Evolutionary conservation across 2,888 invertebrate species (phyloP), one percentile per base, ranked within the genome.

Genomic region (Ichneumoninae sp.): DNA sequence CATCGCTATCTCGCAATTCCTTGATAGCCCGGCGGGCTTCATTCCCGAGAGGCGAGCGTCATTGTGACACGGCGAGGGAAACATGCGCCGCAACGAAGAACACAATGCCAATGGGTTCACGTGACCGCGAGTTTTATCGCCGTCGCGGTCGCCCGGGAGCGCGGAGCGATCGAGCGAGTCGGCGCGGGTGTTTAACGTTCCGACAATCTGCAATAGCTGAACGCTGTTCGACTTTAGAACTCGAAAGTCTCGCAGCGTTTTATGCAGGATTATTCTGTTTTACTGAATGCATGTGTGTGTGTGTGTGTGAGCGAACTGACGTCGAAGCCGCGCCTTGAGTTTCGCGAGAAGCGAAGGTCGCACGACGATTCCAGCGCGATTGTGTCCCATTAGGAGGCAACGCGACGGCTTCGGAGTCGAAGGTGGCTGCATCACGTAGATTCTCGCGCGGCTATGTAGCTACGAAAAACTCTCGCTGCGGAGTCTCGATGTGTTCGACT

Each of bases 291-390:
- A 10, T n/a, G 33, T 47, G 40, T 19, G 57, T 30, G 13, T 30
- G 13, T 22, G 19, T 76, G 40, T 26, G 22, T 70, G 86, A 83
- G 83, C 85, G 83, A 87, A 89, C 88, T 89, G 87, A 82, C 83
- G 60, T 50, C 70, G 33, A 40, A 54, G 83, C 86, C 84, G 85
- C 88, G 87, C 88, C 88, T 87, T 83, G 87, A 85, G 85, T 85
- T 83, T 81, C 83, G 83, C 65, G 73, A 73, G 79, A 85, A 88
- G 78, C 90, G 90, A 91, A 91, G 91, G 91, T 91, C 90, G 85
- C 85, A 88, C 87, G 89, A 90, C 89, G 89, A 88, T 87, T 87
- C 44, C 85, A 85, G 83, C 87, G 75, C 85, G 81, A 87, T 86
- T 83, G 87, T 87, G 75, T 83, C 85, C 83, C 78, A 84, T 85